Evolutionary conservation across 2,888 invertebrate genomes (phyloP), one percentile per base, ranked within the genome.

Genomic region (Synergus japonicus): DNA sequence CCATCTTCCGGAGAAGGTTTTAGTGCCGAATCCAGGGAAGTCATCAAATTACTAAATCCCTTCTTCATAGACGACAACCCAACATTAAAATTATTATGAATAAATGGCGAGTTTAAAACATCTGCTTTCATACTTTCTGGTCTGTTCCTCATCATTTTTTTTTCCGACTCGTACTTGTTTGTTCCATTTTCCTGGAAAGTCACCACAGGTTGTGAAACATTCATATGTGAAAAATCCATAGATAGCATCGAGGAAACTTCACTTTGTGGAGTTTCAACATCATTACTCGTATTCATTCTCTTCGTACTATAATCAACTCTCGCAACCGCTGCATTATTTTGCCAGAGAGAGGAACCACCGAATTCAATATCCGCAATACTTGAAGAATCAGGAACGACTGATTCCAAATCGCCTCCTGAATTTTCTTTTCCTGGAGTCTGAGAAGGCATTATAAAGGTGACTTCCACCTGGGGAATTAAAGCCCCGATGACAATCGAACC

Each of bases 391-490:
- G 97, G 96, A 58, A 97, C 94, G 60, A 97, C 96, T 83, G 97
- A 97, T 93, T 97, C 97, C 84, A 96, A 94, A 92, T 97, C 97
- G 78, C 96, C 95, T 81, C 95, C 95, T 78, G 96, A 97, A 82
- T 97, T 97, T 93, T 97, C 97, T 91, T 97, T 97, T 10, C 97
- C 97, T 63, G 96, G 96, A 88, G 95, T 96, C 91, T 94, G 95
- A 81, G 96, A 95, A 54, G 97, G 97, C 94, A 97, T 96, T 82
- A 98, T 96, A 86, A 98, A 94, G 0, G 97, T 98, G 80, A 98
- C 93, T 92, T 98, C 98, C 66, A 97, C 94, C 90, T 98, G 97
- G 18, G 97, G 97, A 80, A 98, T 94, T 83, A 97, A 94, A 81
- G 97, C 94, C 4, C 97, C 97, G 78, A 97, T 92, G 44, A 95